Base-by-base conservation (phyloP, 2,888 invertebrate species). In the Candidula unifasciata region DNA sequence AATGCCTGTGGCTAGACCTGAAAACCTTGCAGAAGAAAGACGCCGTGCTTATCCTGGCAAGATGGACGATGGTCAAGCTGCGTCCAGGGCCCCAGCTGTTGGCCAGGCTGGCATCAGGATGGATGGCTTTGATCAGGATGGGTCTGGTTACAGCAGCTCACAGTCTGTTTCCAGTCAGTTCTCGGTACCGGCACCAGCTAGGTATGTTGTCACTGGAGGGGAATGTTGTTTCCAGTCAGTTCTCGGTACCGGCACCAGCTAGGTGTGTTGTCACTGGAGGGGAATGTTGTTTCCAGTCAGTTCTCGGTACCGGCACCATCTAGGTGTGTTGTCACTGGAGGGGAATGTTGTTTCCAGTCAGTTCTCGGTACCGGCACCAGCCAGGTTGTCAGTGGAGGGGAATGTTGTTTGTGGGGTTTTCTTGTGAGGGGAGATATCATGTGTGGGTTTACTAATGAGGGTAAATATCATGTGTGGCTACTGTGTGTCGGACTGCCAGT, bases 111-210 rank as follows among this genome's bases (percentile, higher is more conserved):
- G 44, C 8, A 13, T 13, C 44, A 44, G 44, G 44, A 6, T 44
- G 33, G 76, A 57, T 2, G 37, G 6, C 5, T 74, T 77, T 33
- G 69, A 83, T 54, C 44, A 44, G 44, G 69, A 54, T 27, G 69
- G 60, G 5, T 80, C 79, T 13, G 79, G 79, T 30, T 84, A 44
- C 37, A 73, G 73, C 33, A 84, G 83, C 33, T 79, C 71, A n/a
- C 83, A 79, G 80, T 84, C 83, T 21, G 71, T 84, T 30, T 2
- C 30, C 37, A 73, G 73, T 37, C 57, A 80, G 57, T 79, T 64
- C 33, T 60, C 73, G 2, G 68, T 60, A 60, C 60, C 73, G 0
- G 60, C 52, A 24, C 30, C 18, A n/a, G n/a, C n/a, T n/a, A n/a
- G n/a, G n/a, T n/a, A n/a, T n/a, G n/a, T n/a, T n/a, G n/a, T n/a